A percentile compares a stretch with the other conserved stretches of the same genome.
These are phyloP conservation scores for Rhagonycha fulva DNA, from an alignment of 2,888 invertebrate species.

Conservation along the genomic window DNA sequence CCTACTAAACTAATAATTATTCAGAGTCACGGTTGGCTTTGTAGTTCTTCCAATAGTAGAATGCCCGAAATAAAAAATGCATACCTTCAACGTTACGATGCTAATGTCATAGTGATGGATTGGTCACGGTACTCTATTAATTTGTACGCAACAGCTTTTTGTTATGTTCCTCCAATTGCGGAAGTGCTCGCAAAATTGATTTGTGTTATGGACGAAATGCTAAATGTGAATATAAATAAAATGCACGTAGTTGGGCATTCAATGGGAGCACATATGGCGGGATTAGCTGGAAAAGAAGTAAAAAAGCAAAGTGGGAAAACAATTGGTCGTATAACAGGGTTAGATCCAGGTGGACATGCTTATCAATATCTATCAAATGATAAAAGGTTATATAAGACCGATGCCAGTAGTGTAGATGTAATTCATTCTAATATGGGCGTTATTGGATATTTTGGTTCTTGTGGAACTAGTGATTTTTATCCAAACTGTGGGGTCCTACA, in stretches of 20 bases:
- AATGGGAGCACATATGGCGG: neutral
- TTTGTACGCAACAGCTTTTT: neutral
- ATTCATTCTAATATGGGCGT: neutral
- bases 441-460: neutral
- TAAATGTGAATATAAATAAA: no score
- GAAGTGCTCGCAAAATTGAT: neutral
- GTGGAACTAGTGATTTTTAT: neutral
- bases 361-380: neutral
- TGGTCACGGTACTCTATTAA: neutral
- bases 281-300: neutral
- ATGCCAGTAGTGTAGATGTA: neutral
- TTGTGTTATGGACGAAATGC: neutral
- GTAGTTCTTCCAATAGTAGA: neutral
- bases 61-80: neutral
- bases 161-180: neutral
- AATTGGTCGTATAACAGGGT: neutral
- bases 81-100: neutral
- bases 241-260: neutral
- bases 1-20: neutral
- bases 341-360: constrained; percentile 1
- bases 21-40: neutral
- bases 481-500: neutral
- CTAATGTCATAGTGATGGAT: neutral
- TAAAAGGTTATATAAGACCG: neutral
- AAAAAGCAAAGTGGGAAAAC: neutral